Evolutionary conservation across 2,113 vertebrate species (phyloP), one percentile per base, ranked within the genome.

Genomic region (Cettia cetti): DNA sequence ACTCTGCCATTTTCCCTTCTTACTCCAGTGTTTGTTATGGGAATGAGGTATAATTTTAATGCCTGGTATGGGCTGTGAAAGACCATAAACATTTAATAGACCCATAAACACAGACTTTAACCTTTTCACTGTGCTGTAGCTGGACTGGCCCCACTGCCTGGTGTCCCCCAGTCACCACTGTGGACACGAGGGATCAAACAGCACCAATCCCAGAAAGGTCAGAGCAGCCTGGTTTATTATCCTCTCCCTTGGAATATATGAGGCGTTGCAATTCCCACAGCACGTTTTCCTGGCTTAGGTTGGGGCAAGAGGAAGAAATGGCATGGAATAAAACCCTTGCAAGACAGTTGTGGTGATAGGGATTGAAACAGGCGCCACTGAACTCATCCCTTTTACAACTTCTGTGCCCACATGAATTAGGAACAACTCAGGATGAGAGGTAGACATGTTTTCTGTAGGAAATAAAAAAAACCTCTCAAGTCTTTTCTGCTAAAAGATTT

Each of bases 41-140:
- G 79, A 96, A 96, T 3, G 49, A 96, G 74, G n/a, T 37, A 64
- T 66, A 82, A 92, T 97, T 95, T 96, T 75, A 97, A 95, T 96
- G 89, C 82, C 77, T 47, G 26, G 24, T 40, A 5, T 50, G 92
- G 94, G 93, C 78, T 96, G 88, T 65, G 95, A 96, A 96, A 95
- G 82, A 76, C 82, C 92, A 92, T 97, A 97, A 97, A 96, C 84
- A 81, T 96, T 97, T 97, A 97, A 97, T 35, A 94, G 86, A 82
- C 78, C 92, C 96, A 96, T 97, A 97, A 97, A 98, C 92, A 94
- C 42, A 72, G 78, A 92, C 64, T 97, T 97, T 94, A 98, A 96
- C 95, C 95, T 98, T 97, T 97, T 93, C 94, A 94, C 52, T 94
- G 82, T 94, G 96, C 86, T 89, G 50, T 15, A 63, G 93, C 97